Evolutionary conservation across 2,797 vertebrate genomes (phyloP).

Genomic region (Meriones psammophilus): DNA sequence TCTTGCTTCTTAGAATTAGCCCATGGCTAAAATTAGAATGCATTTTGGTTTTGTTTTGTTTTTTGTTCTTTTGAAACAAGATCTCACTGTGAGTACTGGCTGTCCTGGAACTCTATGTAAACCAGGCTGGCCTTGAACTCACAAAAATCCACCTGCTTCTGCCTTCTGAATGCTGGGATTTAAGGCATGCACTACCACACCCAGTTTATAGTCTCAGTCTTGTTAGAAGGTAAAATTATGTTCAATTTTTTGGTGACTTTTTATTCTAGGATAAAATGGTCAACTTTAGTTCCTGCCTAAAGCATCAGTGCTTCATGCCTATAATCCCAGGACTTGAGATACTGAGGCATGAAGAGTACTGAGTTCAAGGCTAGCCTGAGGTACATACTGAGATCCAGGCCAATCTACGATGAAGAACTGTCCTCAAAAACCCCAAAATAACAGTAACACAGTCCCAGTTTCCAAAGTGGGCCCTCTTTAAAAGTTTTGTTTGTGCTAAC

Average conservation of each 20-base stretch:
- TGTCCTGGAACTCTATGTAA: not conserved
- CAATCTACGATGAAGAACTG: not conserved
- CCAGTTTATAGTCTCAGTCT: not conserved
- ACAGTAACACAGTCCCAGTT: not conserved
- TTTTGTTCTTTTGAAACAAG: not conserved
- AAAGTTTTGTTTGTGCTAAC: not conserved
- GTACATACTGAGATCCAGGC: not conserved
- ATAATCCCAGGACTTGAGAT: not conserved
- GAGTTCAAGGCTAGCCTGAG: not conserved
- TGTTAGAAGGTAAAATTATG: not conserved
- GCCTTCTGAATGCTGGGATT: not conserved
- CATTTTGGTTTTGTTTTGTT: not conserved
- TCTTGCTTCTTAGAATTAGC: slow-evolving; percentile 13
- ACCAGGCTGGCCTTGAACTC: not conserved
- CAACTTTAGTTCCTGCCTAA: not conserved
- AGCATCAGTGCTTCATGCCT: not conserved
- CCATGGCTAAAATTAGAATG: not conserved
- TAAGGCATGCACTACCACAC: not conserved
- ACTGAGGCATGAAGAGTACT: not conserved
- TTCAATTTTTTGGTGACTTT: not conserved
- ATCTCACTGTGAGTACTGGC: not conserved
- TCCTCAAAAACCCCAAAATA: not conserved
- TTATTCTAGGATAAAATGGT: not conserved
- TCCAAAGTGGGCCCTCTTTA: not conserved
- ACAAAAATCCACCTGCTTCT: not conserved